Conservation (phyloP, 1,140 invertebrate genomes). For the Oncopeltus fasciatus region DNA sequence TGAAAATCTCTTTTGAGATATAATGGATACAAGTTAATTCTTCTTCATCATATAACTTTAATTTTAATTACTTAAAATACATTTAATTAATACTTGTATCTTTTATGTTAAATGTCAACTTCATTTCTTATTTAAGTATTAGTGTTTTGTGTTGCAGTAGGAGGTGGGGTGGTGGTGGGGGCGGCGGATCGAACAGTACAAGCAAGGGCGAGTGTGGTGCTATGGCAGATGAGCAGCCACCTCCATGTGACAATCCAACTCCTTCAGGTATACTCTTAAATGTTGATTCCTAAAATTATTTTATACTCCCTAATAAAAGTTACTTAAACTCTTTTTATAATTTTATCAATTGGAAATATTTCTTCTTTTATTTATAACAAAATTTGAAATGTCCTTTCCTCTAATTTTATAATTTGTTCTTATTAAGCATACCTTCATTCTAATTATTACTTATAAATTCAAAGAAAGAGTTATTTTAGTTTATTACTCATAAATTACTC, state of each 20-base stretch:
- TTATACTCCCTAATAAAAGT: neutral
- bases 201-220: slow-evolving; percentile 14
- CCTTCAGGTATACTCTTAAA: slow-evolving; percentile 10
- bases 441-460: too few species aligned
- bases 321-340: too few species aligned
- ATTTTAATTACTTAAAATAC: too few species aligned
- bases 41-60: too few species aligned
- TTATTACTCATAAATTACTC: too few species aligned
- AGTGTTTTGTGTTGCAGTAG: slow-evolving; percentile 14
- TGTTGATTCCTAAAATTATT: neutral
- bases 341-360: too few species aligned
- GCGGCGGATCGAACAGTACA: slow-evolving; percentile 3
- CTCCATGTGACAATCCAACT: slow-evolving; percentile 16
- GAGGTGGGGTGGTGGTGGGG: slow-evolving; percentile 16
- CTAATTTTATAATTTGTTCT: too few species aligned
- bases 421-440: too few species aligned
- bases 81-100: too few species aligned
- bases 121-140: slow-evolving; percentile 2
- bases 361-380: neutral
- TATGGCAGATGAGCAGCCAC: slow-evolving; percentile 19
- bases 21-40: too few species aligned
- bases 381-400: neutral
- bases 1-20: too few species aligned
- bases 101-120: neutral
- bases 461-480: too few species aligned